Evolutionary conservation across 2,113 vertebrate genomes (phyloP).

Genomic region (Arothron firmamentum): DNA sequence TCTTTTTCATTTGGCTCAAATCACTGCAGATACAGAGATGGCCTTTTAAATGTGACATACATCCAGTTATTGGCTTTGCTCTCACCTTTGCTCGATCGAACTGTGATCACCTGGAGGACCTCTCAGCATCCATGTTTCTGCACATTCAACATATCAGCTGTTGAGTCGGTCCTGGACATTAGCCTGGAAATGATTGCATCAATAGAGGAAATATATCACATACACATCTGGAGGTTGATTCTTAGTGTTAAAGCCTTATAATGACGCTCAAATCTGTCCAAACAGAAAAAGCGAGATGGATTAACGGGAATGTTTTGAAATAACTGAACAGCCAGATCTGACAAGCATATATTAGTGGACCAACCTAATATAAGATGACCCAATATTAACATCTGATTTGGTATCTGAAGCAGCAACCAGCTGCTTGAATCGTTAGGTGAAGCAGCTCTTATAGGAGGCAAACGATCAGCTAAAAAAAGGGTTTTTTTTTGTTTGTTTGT

Average conservation of each 20-base stretch:
- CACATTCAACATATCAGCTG: conserved; percentile 16
- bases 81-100: conserved; percentile 13
- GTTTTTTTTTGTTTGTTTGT: too few relatives aligned
- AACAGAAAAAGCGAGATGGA: too few relatives aligned
- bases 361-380: too few relatives aligned
- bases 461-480: conserved; percentile 14
- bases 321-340: too few relatives aligned
- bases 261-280: too few relatives aligned
- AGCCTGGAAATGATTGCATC: background rate
- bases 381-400: too few relatives aligned
- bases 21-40: too few relatives aligned
- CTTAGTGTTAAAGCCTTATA: background rate
- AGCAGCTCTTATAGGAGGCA: conserved; percentile 29
- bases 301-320: too few relatives aligned
- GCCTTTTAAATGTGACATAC: conserved; percentile 3
- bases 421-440: conserved; percentile 23
- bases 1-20: background rate
- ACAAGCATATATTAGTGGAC: too few relatives aligned
- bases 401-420: conserved; percentile 21
- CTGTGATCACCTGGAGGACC: conserved; percentile 1
- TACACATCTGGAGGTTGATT: background rate
- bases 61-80: conserved; percentile 16
- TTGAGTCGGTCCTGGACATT: background rate
- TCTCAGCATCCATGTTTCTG: conserved; percentile 9
- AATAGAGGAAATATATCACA: too few relatives aligned